A percentile compares a stretch with the other conserved stretches of the same genome.
Conservation (phyloP, 1,140 invertebrate genomes). For the Ganaspis sp. region DNA sequence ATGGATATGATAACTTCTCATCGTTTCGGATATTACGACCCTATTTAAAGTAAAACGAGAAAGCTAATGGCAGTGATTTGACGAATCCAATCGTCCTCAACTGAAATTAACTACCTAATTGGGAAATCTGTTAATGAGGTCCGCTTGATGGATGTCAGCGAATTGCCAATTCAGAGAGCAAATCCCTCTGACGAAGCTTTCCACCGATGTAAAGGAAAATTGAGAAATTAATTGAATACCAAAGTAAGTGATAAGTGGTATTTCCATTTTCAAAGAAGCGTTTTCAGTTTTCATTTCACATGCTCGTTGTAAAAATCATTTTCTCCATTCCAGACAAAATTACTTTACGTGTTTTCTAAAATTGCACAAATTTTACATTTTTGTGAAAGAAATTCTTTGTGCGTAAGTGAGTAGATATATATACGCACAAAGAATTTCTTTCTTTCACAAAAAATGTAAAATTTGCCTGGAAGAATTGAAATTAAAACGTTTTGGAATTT, state of each 20-base stretch:
- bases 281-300: no score
- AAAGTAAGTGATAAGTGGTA: neutral
- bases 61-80: slow-evolving; percentile 15
- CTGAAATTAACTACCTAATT: slow-evolving; percentile 25
- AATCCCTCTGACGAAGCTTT: neutral
- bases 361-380: no score
- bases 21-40: slow-evolving; percentile 22
- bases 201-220: neutral
- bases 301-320: no score
- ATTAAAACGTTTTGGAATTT: no score
- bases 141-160: slow-evolving; percentile 29
- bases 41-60: slow-evolving; percentile 29
- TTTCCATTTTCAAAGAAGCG: neutral
- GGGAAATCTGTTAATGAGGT: slow-evolving; percentile 30
- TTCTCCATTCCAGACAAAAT: no score
- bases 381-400: no score
- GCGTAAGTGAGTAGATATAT: no score
- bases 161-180: slow-evolving; percentile 15
- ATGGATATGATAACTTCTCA: slow-evolving; percentile 56
- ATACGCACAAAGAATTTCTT: no score
- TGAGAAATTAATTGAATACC: slow-evolving; percentile 27
- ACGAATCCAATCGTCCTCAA: slow-evolving; percentile 22
- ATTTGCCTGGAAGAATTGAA: no score
- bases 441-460: no score
- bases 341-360: no score